These are phyloP conservation scores for Ctenopoma kingsleyae DNA, from an alignment of 2,797 vertebrate genomes.

Conservation along the genomic window DNA sequence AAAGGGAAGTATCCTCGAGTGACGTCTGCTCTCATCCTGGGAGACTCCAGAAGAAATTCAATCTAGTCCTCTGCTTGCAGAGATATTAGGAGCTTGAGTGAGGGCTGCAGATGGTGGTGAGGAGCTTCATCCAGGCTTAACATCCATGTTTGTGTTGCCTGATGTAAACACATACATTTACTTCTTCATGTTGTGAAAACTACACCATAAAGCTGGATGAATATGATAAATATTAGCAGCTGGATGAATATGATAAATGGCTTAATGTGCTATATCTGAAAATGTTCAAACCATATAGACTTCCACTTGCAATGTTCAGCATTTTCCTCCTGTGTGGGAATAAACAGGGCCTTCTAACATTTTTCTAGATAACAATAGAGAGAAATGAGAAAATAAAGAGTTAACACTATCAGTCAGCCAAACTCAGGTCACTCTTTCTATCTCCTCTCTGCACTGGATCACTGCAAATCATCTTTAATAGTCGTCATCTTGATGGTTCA, in stretches of 20 bases:
- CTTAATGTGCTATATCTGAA: conserved; percentile 32
- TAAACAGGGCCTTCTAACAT: conserved; percentile 28
- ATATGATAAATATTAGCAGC: not conserved
- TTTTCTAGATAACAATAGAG: conserved; percentile 42
- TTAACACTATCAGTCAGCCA: conserved; percentile 49
- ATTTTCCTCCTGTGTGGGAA: not conserved
- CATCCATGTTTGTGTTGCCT: conserved; percentile 46
- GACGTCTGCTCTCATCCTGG: conserved; percentile 68
- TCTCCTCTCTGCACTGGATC: conserved; percentile 51
- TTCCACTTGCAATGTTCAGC: conserved; percentile 22
- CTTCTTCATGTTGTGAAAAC: not conserved
- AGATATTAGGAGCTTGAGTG: conserved; percentile 79
- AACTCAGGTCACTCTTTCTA: conserved; percentile 45
- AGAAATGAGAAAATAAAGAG: conserved; percentile 32
- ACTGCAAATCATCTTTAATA: conserved; percentile 95
- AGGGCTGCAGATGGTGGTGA: conserved; percentile 64
- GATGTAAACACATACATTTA: conserved; percentile 21
- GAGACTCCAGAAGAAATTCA: conserved; percentile 79
- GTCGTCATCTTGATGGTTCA: conserved; percentile 94
- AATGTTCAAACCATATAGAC: conserved; percentile 17
- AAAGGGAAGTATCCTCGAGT: conserved; percentile 58
- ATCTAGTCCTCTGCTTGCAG: conserved; percentile 70
- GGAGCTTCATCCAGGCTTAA: conserved; percentile 49
- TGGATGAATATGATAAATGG: conserved; percentile 12
- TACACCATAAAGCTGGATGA: not conserved